Percentiles rank a stretch among this genome's conserved stretches.
Conservation (phyloP, 1,140 invertebrate species). For the Apolygus lucorum region DNA sequence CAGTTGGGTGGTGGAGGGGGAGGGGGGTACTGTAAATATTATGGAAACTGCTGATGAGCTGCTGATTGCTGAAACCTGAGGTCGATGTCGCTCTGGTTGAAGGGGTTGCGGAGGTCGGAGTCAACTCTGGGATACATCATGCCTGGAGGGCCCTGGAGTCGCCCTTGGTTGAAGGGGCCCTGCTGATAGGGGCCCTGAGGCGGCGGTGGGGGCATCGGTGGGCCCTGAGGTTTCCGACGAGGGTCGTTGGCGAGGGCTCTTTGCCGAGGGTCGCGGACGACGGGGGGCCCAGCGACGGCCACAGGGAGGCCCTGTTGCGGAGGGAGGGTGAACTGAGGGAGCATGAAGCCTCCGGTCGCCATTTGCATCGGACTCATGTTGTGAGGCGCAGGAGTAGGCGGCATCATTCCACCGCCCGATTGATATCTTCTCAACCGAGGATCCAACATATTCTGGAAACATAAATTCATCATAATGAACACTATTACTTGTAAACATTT, state of each 20-base stretch:
- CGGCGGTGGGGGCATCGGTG: no score
- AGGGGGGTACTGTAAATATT: not conserved
- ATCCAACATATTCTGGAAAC: slow-evolving; percentile 8
- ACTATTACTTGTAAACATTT: not conserved
- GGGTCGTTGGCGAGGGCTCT: slow-evolving; percentile 21
- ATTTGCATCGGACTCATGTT: not conserved
- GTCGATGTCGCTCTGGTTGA: slow-evolving; percentile 5
- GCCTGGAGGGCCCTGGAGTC: not conserved
- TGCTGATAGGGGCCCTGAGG: not conserved
- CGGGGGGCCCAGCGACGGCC: no score
- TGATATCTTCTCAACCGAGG: slow-evolving; percentile 15
- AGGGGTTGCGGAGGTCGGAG: not conserved
- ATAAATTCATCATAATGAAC: not conserved
- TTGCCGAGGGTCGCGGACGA: slow-evolving; percentile 20
- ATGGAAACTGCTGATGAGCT: not conserved
- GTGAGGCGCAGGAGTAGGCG: no score
- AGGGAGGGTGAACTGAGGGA: not conserved
- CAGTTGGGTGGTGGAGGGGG: not conserved
- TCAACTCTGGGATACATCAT: not conserved
- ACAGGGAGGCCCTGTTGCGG: not conserved
- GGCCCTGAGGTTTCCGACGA: slow-evolving; percentile 8
- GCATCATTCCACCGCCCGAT: not conserved
- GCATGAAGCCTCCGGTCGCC: not conserved
- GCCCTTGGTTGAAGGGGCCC: no score
- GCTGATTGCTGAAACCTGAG: slow-evolving; percentile 9